Percentiles rank a stretch among this genome's conserved stretches.
These are phyloP conservation scores for Sarotherodon lohbergeri DNA, from an alignment of 2,113 vertebrate genomes.

Conservation along the genomic window DNA sequence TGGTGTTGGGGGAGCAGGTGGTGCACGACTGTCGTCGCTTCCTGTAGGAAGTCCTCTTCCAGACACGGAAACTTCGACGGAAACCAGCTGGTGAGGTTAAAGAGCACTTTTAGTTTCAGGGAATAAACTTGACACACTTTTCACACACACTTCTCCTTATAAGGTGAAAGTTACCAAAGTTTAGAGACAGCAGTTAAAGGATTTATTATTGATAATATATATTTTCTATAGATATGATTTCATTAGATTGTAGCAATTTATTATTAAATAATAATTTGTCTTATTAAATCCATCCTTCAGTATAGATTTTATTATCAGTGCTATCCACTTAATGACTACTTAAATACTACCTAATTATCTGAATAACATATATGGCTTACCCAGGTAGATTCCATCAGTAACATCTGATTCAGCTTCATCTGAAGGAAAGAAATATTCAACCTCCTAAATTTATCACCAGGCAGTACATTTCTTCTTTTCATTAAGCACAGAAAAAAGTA, in stretches of 20 bases:
- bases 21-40: conserved; percentile 56
- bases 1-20: conserved; percentile 48
- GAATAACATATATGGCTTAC: conserved; percentile 57
- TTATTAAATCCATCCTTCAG: background rate
- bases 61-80: conserved; percentile 84
- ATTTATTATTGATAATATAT: background rate
- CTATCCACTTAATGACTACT: background rate
- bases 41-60: conserved; percentile 73
- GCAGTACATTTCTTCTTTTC: background rate
- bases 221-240: background rate
- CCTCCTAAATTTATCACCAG: background rate
- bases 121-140: background rate
- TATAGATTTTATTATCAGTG: background rate
- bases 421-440: conserved; percentile 23
- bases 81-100: conserved; percentile 79
- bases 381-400: conserved; percentile 78
- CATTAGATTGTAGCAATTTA: background rate
- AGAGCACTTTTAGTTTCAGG: background rate
- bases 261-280: background rate
- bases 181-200: background rate
- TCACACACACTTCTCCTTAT: background rate
- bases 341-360: background rate
- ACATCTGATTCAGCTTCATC: conserved; percentile 79
- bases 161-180: background rate
- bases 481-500: background rate